Evolutionary conservation across 2,888 invertebrate genomes (phyloP).

Genomic region (Eristalis pertinax): DNA sequence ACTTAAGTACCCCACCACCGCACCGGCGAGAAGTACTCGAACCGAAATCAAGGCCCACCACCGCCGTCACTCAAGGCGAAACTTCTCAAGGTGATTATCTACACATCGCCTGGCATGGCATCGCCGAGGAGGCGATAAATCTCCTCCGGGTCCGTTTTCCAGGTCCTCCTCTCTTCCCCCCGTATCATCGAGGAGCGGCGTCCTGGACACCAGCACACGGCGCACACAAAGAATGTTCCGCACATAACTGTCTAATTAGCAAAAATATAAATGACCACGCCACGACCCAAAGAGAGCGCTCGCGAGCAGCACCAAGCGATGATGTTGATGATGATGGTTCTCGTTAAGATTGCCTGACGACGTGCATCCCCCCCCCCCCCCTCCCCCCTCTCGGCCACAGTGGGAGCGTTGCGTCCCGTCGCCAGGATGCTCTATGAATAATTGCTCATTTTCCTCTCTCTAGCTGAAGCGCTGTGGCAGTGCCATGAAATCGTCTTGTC

Average conservation of each 20-base stretch:
- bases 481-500: constrained; percentile 69
- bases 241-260: constrained; percentile 72
- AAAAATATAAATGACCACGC: constrained; percentile 72
- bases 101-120: constrained; percentile 66
- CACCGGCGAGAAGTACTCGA: neutral
- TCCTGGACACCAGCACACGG: constrained; percentile 12
- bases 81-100: constrained; percentile 72
- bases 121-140: constrained; percentile 64
- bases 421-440: constrained; percentile 67
- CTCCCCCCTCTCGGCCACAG: no score
- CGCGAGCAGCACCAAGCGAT: constrained; percentile 16
- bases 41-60: constrained; percentile 26
- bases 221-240: constrained; percentile 68
- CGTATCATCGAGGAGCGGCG: neutral
- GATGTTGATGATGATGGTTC: constrained; percentile 71
- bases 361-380: neutral
- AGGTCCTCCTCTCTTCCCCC: neutral
- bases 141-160: constrained; percentile 14
- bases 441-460: constrained; percentile 63
- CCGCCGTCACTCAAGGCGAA: constrained; percentile 66
- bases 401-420: neutral
- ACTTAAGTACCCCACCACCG: constrained; percentile 22
- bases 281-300: constrained; percentile 64
- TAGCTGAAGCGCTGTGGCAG: constrained; percentile 41
- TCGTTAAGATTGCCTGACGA: constrained; percentile 67